Base-by-base conservation (phyloP, 1,140 invertebrate genomes). In the Pseudomyrmex sp. region DNA sequence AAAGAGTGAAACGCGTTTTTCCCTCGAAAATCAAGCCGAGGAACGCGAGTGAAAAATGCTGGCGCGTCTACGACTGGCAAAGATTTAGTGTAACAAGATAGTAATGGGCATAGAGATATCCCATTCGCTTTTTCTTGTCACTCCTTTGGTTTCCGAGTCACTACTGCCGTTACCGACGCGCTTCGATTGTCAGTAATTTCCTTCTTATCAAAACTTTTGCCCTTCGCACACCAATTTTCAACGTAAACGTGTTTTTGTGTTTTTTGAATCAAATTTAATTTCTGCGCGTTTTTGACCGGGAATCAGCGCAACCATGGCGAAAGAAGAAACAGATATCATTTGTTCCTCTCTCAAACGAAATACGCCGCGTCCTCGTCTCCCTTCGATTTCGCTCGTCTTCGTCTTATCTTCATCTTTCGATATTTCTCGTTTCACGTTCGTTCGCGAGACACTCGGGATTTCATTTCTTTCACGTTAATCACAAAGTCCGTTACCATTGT, bases 81-180 rank as follows among this genome's bases (percentile, higher is more conserved):
- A 79, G 87, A 88, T 88, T 88, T 85, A 87, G 69, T 82, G 80
- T 87, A 88, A 58, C 82, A 65, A 63, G 85, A 88, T 84, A 84
- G 86, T 75, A 87, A 88, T 76, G 85, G 86, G 79, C 82, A 80
- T 82, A 76, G 87, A 87, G 50, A 85, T 70, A 76, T 87, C 59
- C 82, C 50, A n/a, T 59, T 46, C 56, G 12, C 77, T 82, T 80
- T 74, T 85, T 72, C 62, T 69, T 82, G 44, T 35, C 73, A 18
- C 54, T 56, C 15, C 52, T 9, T 56, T 46, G 18, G 59, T 8
- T 8, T 26, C 2, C 26, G 20, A 61, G 15, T n/a, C n/a, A 35
- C 44, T 65, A 68, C 48, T n/a, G 58, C 54, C 44, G 58, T 58
- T 15, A 70, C 50, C 65, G 85, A 77, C 80, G 54, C 86, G 46